Evolutionary conservation across 1,140 invertebrate genomes (phyloP), one percentile per base, ranked within the genome.

Genomic region (Euura lappo): DNA sequence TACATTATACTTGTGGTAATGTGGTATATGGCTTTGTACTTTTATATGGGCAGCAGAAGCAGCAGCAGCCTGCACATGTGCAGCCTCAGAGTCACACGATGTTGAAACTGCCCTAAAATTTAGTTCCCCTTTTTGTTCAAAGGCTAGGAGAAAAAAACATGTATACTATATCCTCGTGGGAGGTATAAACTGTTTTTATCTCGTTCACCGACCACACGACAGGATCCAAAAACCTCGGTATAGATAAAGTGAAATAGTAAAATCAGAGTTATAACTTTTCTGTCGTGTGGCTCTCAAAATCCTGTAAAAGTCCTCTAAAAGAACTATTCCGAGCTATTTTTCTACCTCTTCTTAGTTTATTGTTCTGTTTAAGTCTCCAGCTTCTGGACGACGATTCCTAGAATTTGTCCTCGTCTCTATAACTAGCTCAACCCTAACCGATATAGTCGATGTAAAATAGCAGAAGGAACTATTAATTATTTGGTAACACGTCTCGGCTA

Each of bases 101-200:
- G 51, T 60, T 60, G 51, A 60, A 60, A 60, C 51, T 60, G 51
- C 13, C 51, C 51, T 60, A 60, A 60, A 60, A 60, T 60, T 60
- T 8, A n/a, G 6, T n/a, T 60, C 51, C 4, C 51, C 3, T 3
- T n/a, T 60, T 5, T 8, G n/a, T 60, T 60, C 51, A 60, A 60
- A 8, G 51, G 10, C 51, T 4, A 11, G 13, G 10, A 60, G 51
- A 60, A 60, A 60, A 11, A 60, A 11, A n/a, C 51, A 60, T 6
- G 51, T 60, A 60, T 60, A 6, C 8, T 6, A 6, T 60, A 6
- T 60, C 10, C 5, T 28, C 28, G 28, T 28, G 28, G 13, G 51
- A 60, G 51, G 13, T 60, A 60, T 60, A 6, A 60, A 5, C 13
- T 60, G 3, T 60, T 60, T 60, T 60, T 60, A 11, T 60, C 13